A percentile compares a stretch with the other conserved stretches of the same genome.
Evolutionary conservation across 2,888 invertebrate species (phyloP).

Genomic region (Serripes groenlandicus): DNA sequence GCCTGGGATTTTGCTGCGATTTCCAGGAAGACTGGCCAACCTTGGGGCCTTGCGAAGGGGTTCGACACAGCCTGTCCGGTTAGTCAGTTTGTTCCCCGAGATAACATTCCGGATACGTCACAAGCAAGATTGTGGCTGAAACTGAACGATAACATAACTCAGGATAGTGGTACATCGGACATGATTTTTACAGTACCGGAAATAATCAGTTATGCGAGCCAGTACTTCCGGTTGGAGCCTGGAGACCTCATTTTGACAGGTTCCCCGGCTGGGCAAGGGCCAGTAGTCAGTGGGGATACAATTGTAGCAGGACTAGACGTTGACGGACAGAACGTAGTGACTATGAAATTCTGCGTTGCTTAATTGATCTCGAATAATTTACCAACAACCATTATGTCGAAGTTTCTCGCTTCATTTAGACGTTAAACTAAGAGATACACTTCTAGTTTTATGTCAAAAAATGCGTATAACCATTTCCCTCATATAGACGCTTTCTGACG

Average conservation of each 20-base stretch:
- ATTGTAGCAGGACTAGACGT: slow-evolving; percentile 89
- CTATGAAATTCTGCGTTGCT: slow-evolving; percentile 72
- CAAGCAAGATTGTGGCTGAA: slow-evolving; percentile 80
- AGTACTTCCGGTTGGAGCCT: slow-evolving; percentile 91
- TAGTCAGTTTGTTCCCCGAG: slow-evolving; percentile 89
- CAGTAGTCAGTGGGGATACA: slow-evolving; percentile 89
- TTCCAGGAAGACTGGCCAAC: slow-evolving; percentile 89
- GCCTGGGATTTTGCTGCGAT: slow-evolving; percentile 85
- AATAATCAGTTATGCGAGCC: slow-evolving; percentile 90
- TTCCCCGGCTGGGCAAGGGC: slow-evolving; percentile 90
- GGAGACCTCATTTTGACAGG: slow-evolving; percentile 92
- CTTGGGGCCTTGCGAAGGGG: slow-evolving; percentile 92
- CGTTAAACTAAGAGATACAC: too few relatives aligned
- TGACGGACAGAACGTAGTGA: slow-evolving; percentile 65
- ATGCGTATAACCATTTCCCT: too few relatives aligned
- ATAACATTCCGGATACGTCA: slow-evolving; percentile 74
- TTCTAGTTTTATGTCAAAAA: too few relatives aligned
- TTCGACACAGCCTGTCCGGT: slow-evolving; percentile 93
- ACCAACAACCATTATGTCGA: too few relatives aligned
- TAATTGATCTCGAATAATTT: neutral
- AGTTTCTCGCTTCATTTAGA: too few relatives aligned
- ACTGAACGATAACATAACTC: slow-evolving; percentile 89
- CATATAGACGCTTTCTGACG: too few relatives aligned
- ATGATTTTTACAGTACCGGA: slow-evolving; percentile 90
- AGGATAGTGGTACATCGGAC: slow-evolving; percentile 90